Evolutionary conservation across 2,888 invertebrate genomes (phyloP), one percentile per base, ranked within the genome.

Genomic region (Bursaphelenchus okinawaensis): DNA sequence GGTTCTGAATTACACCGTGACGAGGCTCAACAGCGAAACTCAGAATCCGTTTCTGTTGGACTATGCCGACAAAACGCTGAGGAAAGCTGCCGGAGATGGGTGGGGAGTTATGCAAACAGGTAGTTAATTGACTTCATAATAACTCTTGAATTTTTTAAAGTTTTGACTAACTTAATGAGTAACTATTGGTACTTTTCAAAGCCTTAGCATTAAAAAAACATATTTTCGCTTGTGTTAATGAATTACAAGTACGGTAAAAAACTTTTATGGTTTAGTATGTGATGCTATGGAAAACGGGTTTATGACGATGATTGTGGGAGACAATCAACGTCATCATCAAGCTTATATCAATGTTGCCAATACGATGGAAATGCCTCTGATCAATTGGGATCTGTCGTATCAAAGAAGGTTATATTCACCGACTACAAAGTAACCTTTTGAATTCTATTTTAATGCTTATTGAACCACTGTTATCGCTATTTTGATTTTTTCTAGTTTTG

Each of bases 231-330:
- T n/a, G n/a, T n/a, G n/a, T n/a, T n/a, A n/a, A n/a, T n/a, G n/a
- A n/a, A n/a, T n/a, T n/a, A n/a, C n/a, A n/a, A 52, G 23, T 26
- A 52, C 54, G 57, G 26, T 24, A 19, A 24, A 12, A 22, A 23
- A 55, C n/a, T 16, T n/a, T 40, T 54, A 59, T 57, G n/a, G 63
- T 80, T 52, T 64, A 76, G 82, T 82, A 1, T 82, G 82, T 55
- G 71, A 74, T 12, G 75, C 78, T 61, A 69, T 82, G 29, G 74
- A 79, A 59, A 73, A 74, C 56, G 82, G 82, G 3, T 81, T 79
- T 57, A 79, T 82, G 78, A 59, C 75, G 8, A 63, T 82, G 70
- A 68, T 82, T 12, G 68, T 71, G n/a, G 77, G 77, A 19, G 77
- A 77, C 7, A 69, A 67, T 51, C 62, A 61, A 24, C 64, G 68